These are phyloP conservation scores for Drosophila flavopinicola DNA, from an alignment of 2,888 invertebrate species.

Conservation along the genomic window DNA sequence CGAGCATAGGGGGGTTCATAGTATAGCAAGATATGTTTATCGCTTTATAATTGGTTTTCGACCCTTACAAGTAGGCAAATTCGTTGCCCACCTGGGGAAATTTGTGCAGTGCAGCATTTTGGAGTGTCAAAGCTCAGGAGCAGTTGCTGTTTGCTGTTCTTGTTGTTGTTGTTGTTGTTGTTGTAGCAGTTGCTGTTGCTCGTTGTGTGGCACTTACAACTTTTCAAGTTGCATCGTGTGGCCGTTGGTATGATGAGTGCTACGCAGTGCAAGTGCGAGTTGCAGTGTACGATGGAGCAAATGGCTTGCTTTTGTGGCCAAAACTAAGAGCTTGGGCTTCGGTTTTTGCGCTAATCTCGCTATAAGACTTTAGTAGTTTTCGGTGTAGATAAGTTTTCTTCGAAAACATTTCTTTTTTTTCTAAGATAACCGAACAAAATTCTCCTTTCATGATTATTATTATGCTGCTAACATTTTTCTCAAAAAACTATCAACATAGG, in stretches of 20 bases:
- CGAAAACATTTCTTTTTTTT: no score
- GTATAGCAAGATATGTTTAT: conserved; percentile 32
- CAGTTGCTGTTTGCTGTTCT: conserved; percentile 23
- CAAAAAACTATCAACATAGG: no score
- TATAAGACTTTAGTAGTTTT: no score
- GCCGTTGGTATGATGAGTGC: background rate
- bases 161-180: conserved; percentile 19
- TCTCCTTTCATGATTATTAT: no score
- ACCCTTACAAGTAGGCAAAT: conserved; percentile 11
- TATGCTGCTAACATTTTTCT: no score
- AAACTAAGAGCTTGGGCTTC: no score
- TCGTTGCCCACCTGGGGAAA: conserved; percentile 36
- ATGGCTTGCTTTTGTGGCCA: no score
- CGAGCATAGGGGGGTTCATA: background rate
- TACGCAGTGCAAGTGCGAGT: background rate
- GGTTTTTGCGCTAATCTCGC: no score
- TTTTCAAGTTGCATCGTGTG: conserved; percentile 42
- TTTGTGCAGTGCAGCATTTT: conserved; percentile 62
- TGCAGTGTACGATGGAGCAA: background rate
- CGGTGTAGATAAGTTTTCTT: no score
- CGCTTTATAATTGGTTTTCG: conserved; percentile 51
- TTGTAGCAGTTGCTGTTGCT: conserved; percentile 22
- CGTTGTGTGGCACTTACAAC: conserved; percentile 37
- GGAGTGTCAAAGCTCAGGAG: conserved; percentile 18
- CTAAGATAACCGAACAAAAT: no score